Conservation (phyloP, 2,113 vertebrate genomes). For the Cephalophus harveyi region DNA sequence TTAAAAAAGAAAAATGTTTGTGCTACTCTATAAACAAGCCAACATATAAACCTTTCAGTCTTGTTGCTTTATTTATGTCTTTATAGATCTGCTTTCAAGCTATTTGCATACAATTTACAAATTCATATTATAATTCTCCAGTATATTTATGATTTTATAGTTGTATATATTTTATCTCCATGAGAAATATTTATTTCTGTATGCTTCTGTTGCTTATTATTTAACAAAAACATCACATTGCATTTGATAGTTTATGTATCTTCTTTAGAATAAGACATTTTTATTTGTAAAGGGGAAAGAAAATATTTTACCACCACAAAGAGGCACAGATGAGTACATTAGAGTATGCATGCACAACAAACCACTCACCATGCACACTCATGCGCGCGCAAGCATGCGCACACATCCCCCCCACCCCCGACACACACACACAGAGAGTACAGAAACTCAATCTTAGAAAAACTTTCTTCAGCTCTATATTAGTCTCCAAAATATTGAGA, state of each 20-base stretch:
- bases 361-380: fast-evolving
- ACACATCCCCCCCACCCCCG: neutral
- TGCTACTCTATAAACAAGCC: slow-evolving; percentile 89
- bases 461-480: neutral
- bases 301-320: slow-evolving; percentile 49
- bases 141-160: slow-evolving; percentile 87
- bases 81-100: slow-evolving; percentile 86
- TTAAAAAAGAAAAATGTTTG: slow-evolving; percentile 92
- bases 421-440: neutral
- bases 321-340: neutral
- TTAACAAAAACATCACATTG: slow-evolving; percentile 86
- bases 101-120: slow-evolving; percentile 90
- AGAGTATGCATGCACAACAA: neutral
- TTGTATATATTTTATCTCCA: slow-evolving; percentile 87
- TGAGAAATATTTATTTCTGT: slow-evolving; percentile 87
- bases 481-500: neutral
- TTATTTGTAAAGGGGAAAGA: slow-evolving; percentile 70
- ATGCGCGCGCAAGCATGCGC: fast-evolving
- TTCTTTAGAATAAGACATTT: slow-evolving; percentile 79
- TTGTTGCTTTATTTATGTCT: slow-evolving; percentile 87
- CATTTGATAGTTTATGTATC: slow-evolving; percentile 85
- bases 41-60: slow-evolving; percentile 88
- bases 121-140: slow-evolving; percentile 85
- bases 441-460: neutral
- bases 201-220: slow-evolving; percentile 84